Conservation (phyloP, 2,797 vertebrate genomes). For the Carcharodon carcharias region DNA sequence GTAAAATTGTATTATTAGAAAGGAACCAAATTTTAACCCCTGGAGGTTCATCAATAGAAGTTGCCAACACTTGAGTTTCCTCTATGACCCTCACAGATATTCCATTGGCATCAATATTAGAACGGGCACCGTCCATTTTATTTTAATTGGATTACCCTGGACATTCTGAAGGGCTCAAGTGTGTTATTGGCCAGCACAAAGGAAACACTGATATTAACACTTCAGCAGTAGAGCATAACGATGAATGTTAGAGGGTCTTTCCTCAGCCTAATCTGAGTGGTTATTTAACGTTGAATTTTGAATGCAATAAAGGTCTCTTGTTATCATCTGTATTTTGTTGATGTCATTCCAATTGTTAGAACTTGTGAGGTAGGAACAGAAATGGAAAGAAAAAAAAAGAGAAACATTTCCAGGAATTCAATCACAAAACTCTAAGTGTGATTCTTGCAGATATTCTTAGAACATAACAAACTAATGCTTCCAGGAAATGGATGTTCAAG, state of each 20-base stretch:
- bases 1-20: background rate
- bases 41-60: background rate
- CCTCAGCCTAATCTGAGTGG: background rate
- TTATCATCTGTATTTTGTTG: background rate
- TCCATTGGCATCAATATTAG: background rate
- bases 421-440: background rate
- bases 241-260: background rate
- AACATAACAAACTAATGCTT: background rate
- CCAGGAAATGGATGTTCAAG: background rate
- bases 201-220: background rate
- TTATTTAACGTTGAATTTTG: background rate
- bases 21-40: background rate
- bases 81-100: background rate
- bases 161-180: background rate
- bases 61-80: background rate
- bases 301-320: background rate
- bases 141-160: background rate
- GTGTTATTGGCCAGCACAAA: background rate
- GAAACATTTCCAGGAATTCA: background rate
- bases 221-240: background rate
- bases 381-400: background rate
- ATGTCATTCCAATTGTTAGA: background rate
- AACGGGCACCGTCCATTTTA: background rate
- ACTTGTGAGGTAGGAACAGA: background rate
- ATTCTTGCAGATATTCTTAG: background rate